phyloP scores from a whole-genome alignment of 1,140 invertebrate genomes.

The Laupala kohalensis region DNA sequence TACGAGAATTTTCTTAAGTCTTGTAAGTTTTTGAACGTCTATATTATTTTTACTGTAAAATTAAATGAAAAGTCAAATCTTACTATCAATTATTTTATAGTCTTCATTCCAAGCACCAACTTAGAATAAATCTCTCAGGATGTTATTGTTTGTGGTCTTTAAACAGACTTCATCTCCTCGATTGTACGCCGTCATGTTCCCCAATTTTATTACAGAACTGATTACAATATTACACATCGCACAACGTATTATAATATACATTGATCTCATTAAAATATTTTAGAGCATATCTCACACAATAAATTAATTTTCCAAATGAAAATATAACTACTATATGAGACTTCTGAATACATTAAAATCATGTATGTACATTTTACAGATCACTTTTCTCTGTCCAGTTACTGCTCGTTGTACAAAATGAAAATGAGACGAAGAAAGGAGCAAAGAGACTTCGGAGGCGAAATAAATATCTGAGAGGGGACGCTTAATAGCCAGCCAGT shows the following conservation, averaged over 20 bases:
- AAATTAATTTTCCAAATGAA: neutral
- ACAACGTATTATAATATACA: neutral
- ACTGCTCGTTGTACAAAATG: neutral
- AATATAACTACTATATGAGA: neutral
- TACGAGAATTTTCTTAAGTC: no score
- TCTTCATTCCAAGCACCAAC: no score
- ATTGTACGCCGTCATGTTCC: neutral
- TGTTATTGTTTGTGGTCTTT: no score
- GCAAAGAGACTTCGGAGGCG: neutral
- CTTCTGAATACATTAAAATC: neutral
- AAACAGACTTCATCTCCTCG: no score
- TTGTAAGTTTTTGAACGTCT: no score
- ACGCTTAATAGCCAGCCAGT: constrained; percentile 57
- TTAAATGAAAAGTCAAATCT: no score
- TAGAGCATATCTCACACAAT: neutral
- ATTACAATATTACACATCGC: neutral
- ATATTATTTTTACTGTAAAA: no score
- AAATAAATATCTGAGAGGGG: neutral
- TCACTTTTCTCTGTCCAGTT: neutral
- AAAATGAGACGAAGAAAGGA: neutral
- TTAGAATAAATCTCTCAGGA: no score
- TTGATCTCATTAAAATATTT: neutral
- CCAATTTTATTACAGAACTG: neutral
- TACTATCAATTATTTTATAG: no score
- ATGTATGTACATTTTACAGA: neutral